These are phyloP conservation scores for Falco naumanni DNA, from an alignment of 2,797 vertebrate species.

Conservation along the genomic window DNA sequence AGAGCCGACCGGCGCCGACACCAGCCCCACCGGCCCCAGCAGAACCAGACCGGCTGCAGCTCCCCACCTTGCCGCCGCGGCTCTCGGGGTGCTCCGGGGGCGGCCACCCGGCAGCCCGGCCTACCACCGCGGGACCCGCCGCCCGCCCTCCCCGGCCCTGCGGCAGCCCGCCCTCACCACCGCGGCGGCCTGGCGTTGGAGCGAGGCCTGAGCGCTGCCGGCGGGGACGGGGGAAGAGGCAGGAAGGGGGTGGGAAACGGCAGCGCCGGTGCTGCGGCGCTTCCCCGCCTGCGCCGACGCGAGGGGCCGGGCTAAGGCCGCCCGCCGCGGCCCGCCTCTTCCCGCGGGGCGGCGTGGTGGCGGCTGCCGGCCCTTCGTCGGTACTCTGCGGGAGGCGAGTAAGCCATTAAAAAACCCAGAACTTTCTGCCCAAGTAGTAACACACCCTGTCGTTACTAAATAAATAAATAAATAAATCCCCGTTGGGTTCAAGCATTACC, in stretches of 20 bases:
- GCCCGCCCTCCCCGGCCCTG: background rate
- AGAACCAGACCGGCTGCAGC: background rate
- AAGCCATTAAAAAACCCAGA: rapidly evolving
- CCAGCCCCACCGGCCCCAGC: background rate
- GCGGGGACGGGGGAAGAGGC: background rate
- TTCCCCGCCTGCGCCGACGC: slow-evolving; percentile 54
- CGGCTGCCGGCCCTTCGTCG: rapidly evolving
- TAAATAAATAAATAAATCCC: background rate
- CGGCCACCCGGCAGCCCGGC: background rate
- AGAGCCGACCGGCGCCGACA: background rate
- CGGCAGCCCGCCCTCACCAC: background rate
- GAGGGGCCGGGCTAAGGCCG: background rate
- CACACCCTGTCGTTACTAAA: background rate
- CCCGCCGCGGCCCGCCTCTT: background rate
- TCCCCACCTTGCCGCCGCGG: background rate
- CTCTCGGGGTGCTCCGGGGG: background rate
- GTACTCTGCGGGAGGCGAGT: rapidly evolving
- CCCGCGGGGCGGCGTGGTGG: background rate
- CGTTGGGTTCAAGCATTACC: background rate
- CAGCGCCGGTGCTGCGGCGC: background rate
- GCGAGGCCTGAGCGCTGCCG: background rate
- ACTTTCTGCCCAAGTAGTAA: background rate
- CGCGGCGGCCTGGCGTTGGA: background rate
- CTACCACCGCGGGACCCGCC: background rate
- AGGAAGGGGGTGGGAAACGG: slow-evolving; percentile 3